Percentiles rank a stretch among this genome's conserved stretches.
phyloP scores from a whole-genome alignment of 2,888 invertebrate genomes.

The Idaea aversata region DNA sequence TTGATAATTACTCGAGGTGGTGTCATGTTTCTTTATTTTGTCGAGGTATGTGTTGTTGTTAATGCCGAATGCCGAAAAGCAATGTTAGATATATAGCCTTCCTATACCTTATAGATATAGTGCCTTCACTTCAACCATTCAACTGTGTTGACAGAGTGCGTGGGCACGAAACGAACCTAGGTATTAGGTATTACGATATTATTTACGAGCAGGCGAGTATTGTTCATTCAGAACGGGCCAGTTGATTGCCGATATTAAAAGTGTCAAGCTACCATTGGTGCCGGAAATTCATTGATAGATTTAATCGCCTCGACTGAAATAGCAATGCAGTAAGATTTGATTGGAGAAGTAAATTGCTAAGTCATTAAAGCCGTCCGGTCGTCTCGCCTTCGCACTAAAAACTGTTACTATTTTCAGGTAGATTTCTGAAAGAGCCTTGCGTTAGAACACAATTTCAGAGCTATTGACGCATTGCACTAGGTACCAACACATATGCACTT shows the following conservation, averaged over 20 bases:
- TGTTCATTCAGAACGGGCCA: conserved; percentile 73
- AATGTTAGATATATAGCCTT: too few species aligned
- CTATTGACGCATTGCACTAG: not conserved
- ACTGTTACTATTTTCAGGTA: conserved; percentile 64
- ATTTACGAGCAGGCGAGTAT: conserved; percentile 72
- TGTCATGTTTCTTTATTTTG: conserved; percentile 21
- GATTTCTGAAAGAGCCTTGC: conserved; percentile 49
- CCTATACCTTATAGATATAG: too few species aligned
- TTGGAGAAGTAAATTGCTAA: conserved; percentile 73
- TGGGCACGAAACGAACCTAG: conserved; percentile 41
- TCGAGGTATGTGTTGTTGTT: conserved; percentile 7
- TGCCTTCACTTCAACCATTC: conserved; percentile 34
- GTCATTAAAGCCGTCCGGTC: conserved; percentile 78
- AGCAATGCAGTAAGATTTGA: conserved; percentile 63
- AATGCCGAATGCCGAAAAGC: conserved; percentile 3
- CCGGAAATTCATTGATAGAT: conserved; percentile 80
- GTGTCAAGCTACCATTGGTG: conserved; percentile 68
- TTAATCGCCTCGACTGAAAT: conserved; percentile 74
- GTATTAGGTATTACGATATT: conserved; percentile 45
- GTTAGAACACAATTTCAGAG: conserved; percentile 15
- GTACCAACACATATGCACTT: not conserved
- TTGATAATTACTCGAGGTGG: conserved; percentile 15
- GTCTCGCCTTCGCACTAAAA: conserved; percentile 56
- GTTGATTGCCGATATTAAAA: conserved; percentile 77
- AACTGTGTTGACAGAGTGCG: conserved; percentile 30